Evolutionary conservation across 2,113 vertebrate species (phyloP).

Genomic region (Colossoma macropomum): DNA sequence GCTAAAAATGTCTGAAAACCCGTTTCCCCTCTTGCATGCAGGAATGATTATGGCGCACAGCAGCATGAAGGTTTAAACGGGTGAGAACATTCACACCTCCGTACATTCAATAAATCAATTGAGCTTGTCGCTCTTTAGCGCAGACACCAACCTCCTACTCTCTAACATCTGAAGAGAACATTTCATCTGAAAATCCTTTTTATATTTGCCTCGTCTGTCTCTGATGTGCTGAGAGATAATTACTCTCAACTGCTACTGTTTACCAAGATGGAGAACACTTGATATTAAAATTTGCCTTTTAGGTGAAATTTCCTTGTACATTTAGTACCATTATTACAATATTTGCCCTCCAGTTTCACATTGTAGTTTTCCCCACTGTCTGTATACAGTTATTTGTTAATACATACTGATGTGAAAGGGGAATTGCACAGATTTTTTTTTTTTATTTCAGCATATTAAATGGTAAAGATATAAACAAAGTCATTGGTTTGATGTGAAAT

Average conservation of each 20-base stretch:
- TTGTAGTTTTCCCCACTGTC: not conserved
- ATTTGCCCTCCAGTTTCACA: not conserved
- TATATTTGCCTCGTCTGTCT: not conserved
- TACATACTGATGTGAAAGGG: too few relatives aligned
- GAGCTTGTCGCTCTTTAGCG: not conserved
- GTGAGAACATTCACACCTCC: constrained; percentile 61
- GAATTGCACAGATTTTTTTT: too few relatives aligned
- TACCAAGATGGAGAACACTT: not conserved
- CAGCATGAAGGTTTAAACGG: constrained; percentile 74
- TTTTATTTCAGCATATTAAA: too few relatives aligned
- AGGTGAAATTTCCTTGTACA: not conserved
- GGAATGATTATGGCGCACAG: constrained; percentile 66
- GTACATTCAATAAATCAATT: constrained; percentile 62
- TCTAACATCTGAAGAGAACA: not conserved
- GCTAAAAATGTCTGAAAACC: not conserved
- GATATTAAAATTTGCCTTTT: constrained; percentile 1
- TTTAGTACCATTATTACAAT: constrained; percentile 13
- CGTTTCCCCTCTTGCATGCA: not conserved
- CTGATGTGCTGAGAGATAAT: constrained; percentile 6
- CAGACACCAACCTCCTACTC: not conserved
- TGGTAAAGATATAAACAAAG: too few relatives aligned
- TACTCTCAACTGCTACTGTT: not conserved
- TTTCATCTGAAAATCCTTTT: too few relatives aligned
- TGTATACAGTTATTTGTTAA: not conserved
- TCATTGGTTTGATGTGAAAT: too few relatives aligned